Evolutionary conservation across 2,797 vertebrate genomes (phyloP).

Genomic region (Pelochelys cantorii): DNA sequence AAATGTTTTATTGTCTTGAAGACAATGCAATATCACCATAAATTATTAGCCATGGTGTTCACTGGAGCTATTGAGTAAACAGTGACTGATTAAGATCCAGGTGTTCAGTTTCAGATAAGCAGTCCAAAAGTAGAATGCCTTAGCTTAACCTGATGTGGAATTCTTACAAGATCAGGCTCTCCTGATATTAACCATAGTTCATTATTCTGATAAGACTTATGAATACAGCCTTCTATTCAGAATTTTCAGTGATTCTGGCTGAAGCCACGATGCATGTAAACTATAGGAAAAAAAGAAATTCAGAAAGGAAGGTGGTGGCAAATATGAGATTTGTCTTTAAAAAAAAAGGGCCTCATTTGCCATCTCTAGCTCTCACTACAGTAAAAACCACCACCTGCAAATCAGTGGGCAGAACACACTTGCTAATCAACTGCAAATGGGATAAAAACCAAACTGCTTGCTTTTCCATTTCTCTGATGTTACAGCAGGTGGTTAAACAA

Average conservation of each 20-base stretch:
- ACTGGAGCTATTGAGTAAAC: neutral
- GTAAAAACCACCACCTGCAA: neutral
- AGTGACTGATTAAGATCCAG: neutral
- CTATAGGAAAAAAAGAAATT: neutral
- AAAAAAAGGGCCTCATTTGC: neutral
- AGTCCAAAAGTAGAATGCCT: neutral
- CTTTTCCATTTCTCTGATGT: neutral
- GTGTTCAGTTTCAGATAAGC: neutral
- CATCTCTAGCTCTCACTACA: neutral
- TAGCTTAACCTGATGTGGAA: rapidly evolving
- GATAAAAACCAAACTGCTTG: neutral
- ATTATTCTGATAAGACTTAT: neutral
- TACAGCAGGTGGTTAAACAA: neutral
- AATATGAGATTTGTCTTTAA: neutral
- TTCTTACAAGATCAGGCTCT: neutral
- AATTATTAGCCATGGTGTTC: neutral
- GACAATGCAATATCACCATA: neutral
- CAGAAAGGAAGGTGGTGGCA: too few relatives aligned
- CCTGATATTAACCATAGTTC: neutral
- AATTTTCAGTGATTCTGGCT: neutral
- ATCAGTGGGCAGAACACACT: neutral
- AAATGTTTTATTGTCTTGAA: neutral
- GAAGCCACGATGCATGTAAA: neutral
- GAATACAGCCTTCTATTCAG: neutral
- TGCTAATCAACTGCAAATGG: neutral